Evolutionary conservation across 2,888 invertebrate genomes (phyloP).

Genomic region (Dugesia japonica): DNA sequence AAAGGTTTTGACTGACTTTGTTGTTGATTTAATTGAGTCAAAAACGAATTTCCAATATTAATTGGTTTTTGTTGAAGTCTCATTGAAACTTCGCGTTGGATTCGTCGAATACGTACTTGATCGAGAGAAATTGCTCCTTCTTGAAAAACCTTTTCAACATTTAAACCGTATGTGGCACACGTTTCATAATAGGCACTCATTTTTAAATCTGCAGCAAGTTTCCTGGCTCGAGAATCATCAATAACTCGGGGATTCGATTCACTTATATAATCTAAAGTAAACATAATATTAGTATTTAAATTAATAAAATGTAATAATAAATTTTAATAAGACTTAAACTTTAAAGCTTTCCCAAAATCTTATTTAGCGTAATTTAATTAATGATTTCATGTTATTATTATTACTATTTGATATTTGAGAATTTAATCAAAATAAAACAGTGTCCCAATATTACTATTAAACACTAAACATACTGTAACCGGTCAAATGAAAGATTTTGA

Average conservation of each 20-base stretch:
- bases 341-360: background rate
- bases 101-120: background rate
- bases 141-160: constrained; percentile 92
- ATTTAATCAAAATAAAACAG: too few relatives aligned
- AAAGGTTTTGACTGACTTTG: constrained; percentile 9
- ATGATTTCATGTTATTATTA: background rate
- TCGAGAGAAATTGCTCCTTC: constrained; percentile 50
- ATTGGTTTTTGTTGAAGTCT: constrained; percentile 1
- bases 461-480: too few relatives aligned
- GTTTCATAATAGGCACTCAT: constrained; percentile 93
- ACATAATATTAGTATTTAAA: background rate
- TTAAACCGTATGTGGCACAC: constrained; percentile 87
- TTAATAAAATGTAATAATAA: background rate
- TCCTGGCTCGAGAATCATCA: constrained; percentile 78
- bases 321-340: background rate
- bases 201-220: constrained; percentile 77
- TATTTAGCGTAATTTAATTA: background rate
- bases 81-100: constrained; percentile 6
- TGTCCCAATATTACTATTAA: too few relatives aligned
- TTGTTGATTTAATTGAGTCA: background rate
- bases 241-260: constrained; percentile 68
- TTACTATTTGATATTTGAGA: too few relatives aligned
- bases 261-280: constrained; percentile 26
- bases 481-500: too few relatives aligned
- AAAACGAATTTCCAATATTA: background rate